Evolutionary conservation across 2,113 vertebrate species (phyloP).

Genomic region (Prunella fulvescens): DNA sequence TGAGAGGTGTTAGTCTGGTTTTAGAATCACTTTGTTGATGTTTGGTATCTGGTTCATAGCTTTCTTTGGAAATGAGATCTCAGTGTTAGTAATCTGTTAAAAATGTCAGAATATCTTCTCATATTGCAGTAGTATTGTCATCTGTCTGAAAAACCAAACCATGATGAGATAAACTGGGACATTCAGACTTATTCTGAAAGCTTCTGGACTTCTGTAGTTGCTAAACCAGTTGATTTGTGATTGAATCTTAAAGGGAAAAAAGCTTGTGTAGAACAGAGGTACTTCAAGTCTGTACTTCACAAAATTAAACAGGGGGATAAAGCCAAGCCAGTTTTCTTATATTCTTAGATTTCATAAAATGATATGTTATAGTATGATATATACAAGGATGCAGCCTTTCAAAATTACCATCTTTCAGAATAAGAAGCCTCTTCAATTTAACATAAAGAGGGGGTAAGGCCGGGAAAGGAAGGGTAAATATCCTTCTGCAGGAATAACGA

Average conservation of each 20-base stretch:
- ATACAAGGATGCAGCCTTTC: not conserved
- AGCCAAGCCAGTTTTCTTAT: not conserved
- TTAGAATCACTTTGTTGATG: not conserved
- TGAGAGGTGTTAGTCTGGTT: not conserved
- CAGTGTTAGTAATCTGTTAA: not conserved
- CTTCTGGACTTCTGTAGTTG: not conserved
- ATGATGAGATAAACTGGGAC: not conserved
- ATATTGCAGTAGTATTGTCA: not conserved
- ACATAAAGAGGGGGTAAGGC: not conserved
- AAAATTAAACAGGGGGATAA: not conserved
- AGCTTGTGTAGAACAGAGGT: not conserved
- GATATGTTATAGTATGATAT: not conserved
- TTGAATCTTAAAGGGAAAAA: not conserved
- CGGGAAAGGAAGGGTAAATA: not conserved
- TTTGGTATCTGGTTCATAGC: not conserved
- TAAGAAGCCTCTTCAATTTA: not conserved
- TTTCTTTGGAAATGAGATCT: not conserved
- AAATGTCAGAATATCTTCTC: slow-evolving; percentile 7
- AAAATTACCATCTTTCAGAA: not conserved
- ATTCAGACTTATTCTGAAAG: not conserved
- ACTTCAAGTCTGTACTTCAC: not conserved
- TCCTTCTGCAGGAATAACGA: not conserved
- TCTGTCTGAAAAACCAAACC: slow-evolving; percentile 1
- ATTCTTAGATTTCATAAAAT: not conserved
- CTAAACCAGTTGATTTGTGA: not conserved